A percentile compares a stretch with the other conserved stretches of the same genome.
Evolutionary conservation across 2,113 vertebrate species (phyloP).

Genomic region (Pleuronectes platessa): DNA sequence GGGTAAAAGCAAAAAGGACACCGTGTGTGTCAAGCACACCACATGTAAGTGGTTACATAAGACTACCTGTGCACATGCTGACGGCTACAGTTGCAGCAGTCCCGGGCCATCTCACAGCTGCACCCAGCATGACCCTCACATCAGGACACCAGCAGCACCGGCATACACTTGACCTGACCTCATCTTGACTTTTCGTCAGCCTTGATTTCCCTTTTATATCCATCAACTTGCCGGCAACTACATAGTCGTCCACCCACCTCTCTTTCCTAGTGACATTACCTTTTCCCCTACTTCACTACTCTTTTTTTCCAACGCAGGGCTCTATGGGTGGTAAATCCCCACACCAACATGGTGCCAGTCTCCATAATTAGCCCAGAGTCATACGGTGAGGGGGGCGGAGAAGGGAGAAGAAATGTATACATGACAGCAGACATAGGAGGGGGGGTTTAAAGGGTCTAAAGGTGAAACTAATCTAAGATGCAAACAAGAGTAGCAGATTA

Average conservation of each 20-base stretch:
- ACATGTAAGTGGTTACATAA: conserved; percentile 68
- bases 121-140: conserved; percentile 27
- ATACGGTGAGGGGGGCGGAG: neutral
- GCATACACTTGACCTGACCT: conserved; percentile 4
- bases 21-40: conserved; percentile 33
- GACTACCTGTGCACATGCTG: conserved; percentile 60
- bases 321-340: conserved; percentile 56
- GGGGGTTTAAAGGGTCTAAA: conserved; percentile 1
- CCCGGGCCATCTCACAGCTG: conserved; percentile 26
- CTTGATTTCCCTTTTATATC: neutral
- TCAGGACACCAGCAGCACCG: conserved; percentile 4
- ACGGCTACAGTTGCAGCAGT: conserved; percentile 16
- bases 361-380: conserved; percentile 58
- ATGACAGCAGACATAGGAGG: conserved; percentile 1
- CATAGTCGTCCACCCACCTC: neutral
- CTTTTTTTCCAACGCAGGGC: neutral
- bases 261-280: conserved; percentile 6
- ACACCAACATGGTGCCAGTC: conserved; percentile 55
- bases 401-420: conserved; percentile 11
- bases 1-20: conserved; percentile 60
- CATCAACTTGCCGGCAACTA: neutral
- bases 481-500: neutral
- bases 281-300: neutral
- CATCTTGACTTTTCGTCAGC: neutral
- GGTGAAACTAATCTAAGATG: neutral